Conservation (phyloP, 2,888 invertebrate genomes). For the Cheilosia soror region DNA sequence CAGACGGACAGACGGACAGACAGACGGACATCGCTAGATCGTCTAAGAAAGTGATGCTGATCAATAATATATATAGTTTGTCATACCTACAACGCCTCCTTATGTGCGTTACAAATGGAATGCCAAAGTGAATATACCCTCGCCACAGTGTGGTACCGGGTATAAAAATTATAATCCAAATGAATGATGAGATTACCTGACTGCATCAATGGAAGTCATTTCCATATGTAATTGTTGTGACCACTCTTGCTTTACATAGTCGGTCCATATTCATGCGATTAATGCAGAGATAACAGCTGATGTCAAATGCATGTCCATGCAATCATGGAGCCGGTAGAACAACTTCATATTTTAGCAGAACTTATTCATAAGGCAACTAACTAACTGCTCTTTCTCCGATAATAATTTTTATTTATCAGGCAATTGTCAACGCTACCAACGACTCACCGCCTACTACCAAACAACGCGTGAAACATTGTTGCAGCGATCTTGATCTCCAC, state of each 20-base stretch:
- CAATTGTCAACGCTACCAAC: not conserved
- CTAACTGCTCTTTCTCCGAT: not conserved
- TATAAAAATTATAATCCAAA: too few relatives aligned
- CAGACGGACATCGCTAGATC: too few relatives aligned
- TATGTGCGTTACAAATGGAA: too few relatives aligned
- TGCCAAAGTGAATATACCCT: too few relatives aligned
- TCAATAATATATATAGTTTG: too few relatives aligned
- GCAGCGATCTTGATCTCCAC: not conserved
- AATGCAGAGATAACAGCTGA: constrained; percentile 1
- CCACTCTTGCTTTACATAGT: not conserved
- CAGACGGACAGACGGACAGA: too few relatives aligned
- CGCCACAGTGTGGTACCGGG: too few relatives aligned
- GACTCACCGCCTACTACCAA: not conserved
- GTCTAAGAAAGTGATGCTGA: too few relatives aligned
- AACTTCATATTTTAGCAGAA: not conserved
- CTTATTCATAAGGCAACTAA: not conserved
- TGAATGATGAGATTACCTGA: too few relatives aligned
- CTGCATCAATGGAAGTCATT: not conserved
- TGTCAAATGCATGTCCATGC: not conserved
- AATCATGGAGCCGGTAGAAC: not conserved
- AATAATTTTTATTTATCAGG: not conserved
- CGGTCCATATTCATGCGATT: not conserved
- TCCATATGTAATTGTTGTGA: not conserved
- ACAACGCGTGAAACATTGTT: constrained; percentile 6
- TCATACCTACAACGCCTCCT: too few relatives aligned